Base-by-base conservation (phyloP, 2,113 vertebrate species). In the Gymnocephalus cernua region DNA sequence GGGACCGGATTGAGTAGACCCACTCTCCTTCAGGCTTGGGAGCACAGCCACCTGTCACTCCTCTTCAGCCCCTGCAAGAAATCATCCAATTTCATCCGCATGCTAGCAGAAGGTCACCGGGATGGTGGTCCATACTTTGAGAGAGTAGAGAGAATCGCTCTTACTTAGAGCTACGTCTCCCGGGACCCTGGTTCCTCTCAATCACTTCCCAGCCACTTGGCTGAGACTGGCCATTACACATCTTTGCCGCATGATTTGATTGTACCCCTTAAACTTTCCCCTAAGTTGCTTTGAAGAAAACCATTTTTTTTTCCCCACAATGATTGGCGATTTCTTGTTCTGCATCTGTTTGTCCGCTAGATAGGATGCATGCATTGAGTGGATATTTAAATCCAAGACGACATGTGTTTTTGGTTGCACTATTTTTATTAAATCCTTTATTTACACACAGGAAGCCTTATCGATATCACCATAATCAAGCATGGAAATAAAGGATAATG, bases 1-100 rank as follows among this genome's bases (percentile, higher is more conserved):
- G 80, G 65, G 83, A 88, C 68, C 82, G 89, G 91, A 91, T 87
- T 81, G 84, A 90, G 82, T 71, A 88, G 83, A 85, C 82, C 80
- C 74, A 64, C 71, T 88, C 91, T 84, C 90, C 88, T 93, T 94
- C 92, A 90, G 89, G 93, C 91, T 86, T 86, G 83, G 86, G 38
- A 89, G 92, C 92, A 86, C 91, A 85, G 71, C 92, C 94, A 95
- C 93, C 94, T 95, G 94, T 93, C 94, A 95, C 92, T 91, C 88
- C 91, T 89, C 91, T 80, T 90, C 91, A 91, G 89, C 77, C 72
- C 74, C 51, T 70, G 91, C 93, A 88, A 91, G 89, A 92, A 94
- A 94, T 95, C 92, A 92, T 93, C 91, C 93, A 91, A 93, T 94
- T 95, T 93, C 89, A 93, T 90, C 80, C 79, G 44, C 81, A 77